A percentile compares a stretch with the other conserved stretches of the same genome.
These are phyloP conservation scores for Hepsetus odoe DNA, from an alignment of 2,113 vertebrate genomes.

Conservation along the genomic window DNA sequence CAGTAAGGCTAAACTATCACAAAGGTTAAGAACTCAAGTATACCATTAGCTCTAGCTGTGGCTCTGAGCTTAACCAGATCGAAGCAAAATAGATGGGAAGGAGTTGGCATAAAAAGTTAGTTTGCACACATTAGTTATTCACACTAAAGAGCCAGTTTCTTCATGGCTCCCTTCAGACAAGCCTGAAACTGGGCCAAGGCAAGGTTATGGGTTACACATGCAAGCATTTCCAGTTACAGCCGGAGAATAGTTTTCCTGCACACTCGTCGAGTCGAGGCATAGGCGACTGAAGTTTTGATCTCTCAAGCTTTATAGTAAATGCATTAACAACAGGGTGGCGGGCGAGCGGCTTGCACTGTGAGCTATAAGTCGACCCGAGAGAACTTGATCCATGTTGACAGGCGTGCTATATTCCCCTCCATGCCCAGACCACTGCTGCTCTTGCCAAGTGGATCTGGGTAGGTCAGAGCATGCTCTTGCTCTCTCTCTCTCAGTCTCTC, in stretches of 20 bases:
- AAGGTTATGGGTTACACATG: constrained; percentile 29
- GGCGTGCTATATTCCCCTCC: constrained; percentile 22
- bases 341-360: constrained; percentile 31
- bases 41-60: not conserved
- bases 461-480: constrained; percentile 31
- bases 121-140: constrained; percentile 35
- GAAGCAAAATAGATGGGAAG: not conserved
- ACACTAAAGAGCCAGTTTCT: not conserved
- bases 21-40: not conserved
- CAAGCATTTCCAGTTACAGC: constrained; percentile 11
- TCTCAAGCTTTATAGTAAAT: constrained; percentile 21
- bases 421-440: constrained; percentile 15
- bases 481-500: constrained; percentile 6
- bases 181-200: constrained; percentile 40
- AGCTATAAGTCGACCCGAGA: constrained; percentile 31
- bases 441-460: constrained; percentile 43
- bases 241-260: constrained; percentile 1
- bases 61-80: not conserved
- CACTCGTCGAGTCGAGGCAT: constrained; percentile 30
- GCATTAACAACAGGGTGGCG: constrained; percentile 17
- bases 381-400: not conserved
- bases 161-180: constrained; percentile 15
- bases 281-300: constrained; percentile 36
- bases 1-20: not conserved
- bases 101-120: not conserved